Percentiles rank a stretch among this genome's conserved stretches.
Evolutionary conservation across 2,888 invertebrate species (phyloP).

Genomic region (Trachelus troglodyta): DNA sequence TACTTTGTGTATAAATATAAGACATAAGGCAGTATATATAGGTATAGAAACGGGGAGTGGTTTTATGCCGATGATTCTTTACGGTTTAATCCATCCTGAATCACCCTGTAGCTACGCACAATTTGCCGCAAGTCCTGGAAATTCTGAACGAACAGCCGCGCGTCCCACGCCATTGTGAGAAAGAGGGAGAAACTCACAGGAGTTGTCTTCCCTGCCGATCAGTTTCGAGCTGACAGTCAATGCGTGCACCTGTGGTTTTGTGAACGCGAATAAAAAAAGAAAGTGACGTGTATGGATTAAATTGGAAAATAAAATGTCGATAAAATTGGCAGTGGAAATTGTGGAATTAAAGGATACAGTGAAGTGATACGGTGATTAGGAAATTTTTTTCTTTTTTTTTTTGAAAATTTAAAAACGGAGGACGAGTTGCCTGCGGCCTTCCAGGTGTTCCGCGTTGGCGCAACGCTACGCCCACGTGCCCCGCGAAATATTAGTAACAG

Average conservation of each 20-base stretch:
- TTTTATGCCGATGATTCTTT: background rate
- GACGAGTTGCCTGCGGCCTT: background rate
- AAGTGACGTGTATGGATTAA: background rate
- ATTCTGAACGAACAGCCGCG: constrained; percentile 6
- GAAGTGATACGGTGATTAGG: background rate
- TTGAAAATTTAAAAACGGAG: background rate
- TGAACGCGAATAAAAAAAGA: background rate
- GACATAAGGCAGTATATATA: background rate
- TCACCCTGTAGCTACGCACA: background rate
- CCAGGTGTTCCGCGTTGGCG: constrained; percentile 29
- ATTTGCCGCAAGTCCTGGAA: background rate
- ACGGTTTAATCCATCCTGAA: background rate
- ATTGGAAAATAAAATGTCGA: background rate
- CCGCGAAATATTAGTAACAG: constrained; percentile 22
- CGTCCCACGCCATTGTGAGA: constrained; percentile 24
- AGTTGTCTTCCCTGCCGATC: constrained; percentile 47
- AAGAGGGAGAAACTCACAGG: constrained; percentile 8
- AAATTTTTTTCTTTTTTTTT: background rate
- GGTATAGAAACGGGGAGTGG: background rate
- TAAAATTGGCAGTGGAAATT: background rate
- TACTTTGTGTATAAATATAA: background rate
- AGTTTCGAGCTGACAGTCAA: constrained; percentile 51
- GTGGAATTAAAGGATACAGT: background rate
- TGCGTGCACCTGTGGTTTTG: constrained; percentile 28
- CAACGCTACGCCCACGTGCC: constrained; percentile 29